These are phyloP conservation scores for Electrona antarctica DNA, from an alignment of 2,113 vertebrate species.

Conservation along the genomic window DNA sequence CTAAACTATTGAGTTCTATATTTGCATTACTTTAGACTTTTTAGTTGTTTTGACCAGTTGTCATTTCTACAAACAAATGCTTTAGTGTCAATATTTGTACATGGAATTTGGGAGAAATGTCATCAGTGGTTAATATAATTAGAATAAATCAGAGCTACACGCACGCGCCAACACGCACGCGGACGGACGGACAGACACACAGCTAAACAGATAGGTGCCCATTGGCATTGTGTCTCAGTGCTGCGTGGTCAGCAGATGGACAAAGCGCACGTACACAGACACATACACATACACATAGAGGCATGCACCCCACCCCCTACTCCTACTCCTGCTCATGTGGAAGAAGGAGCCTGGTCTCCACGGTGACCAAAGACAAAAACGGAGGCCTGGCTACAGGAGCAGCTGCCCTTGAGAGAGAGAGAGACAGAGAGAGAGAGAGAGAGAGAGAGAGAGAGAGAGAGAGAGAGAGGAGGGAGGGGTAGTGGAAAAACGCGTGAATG, in stretches of 20 bases:
- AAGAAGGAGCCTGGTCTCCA: slow-evolving; percentile 64
- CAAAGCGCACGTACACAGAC: neutral
- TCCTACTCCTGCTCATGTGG: slow-evolving; percentile 38
- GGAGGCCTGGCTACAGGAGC: slow-evolving; percentile 57
- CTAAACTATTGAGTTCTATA: too few species aligned
- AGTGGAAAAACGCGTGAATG: neutral
- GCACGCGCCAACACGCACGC: neutral
- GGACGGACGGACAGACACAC: neutral
- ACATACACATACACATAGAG: slow-evolving; percentile 24
- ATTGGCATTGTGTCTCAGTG: too few species aligned
- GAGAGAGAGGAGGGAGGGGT: neutral
- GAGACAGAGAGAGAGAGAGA: slow-evolving; percentile 4
- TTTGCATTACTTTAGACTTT: too few species aligned
- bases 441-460: slow-evolving; percentile 1
- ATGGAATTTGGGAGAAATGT: too few species aligned
- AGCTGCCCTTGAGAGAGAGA: slow-evolving; percentile 65
- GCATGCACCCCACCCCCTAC: slow-evolving; percentile 25
- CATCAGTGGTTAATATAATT: too few species aligned
- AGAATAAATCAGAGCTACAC: too few species aligned
- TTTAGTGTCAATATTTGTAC: too few species aligned
- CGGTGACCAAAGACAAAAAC: slow-evolving; percentile 72
- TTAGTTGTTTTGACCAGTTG: too few species aligned
- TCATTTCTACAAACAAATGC: too few species aligned
- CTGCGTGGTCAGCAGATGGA: neutral
- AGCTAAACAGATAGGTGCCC: too few species aligned